Evolutionary conservation across 2,888 invertebrate genomes (phyloP), one percentile per base, ranked within the genome.

Genomic region (Acleris literana): DNA sequence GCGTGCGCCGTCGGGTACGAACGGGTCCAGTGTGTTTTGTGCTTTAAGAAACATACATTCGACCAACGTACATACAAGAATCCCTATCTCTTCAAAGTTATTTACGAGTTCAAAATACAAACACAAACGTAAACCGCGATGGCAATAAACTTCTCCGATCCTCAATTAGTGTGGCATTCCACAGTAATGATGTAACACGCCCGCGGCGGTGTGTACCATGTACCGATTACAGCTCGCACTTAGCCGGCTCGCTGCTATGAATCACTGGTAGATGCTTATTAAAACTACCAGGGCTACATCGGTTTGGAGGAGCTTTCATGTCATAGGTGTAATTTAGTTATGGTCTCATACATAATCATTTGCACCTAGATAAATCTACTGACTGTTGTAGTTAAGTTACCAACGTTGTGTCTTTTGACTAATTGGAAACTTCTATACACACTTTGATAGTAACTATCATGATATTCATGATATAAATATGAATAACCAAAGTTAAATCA

Each of bases 111-210:
- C 33, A 49, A 17, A 61, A 62, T 48, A 57, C 39, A 66, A 61
- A 66, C 46, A 66, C 25, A 39, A 59, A 54, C 39, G 68, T 72
- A 71, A 69, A 69, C 55, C 54, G 55, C 59, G 58, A 66, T 70
- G 72, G 74, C 77, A 74, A 74, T 77, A 79, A 77, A 79, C 72
- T 68, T 72, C 69, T 76, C 68, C 69, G 70, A 69, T 61, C 70
- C 71, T 71, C 85, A 86, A 87, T 84, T 83, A 82, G 78, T 80
- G 72, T 75, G 74, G 75, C 85, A 87, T 88, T 85, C 87, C 85
- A 66, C 66, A 57, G 73, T 79, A 79, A 82, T 84, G 84, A 84
- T 76, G 82, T 78, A 80, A 81, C 33, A 33, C 72, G 68, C 68
- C 66, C 59, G 65, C 57, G 69, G 75, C 71, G 63, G 76, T 76